Evolutionary conservation across 2,797 vertebrate genomes (phyloP).

Genomic region (Gymnoscopelus braueri): DNA sequence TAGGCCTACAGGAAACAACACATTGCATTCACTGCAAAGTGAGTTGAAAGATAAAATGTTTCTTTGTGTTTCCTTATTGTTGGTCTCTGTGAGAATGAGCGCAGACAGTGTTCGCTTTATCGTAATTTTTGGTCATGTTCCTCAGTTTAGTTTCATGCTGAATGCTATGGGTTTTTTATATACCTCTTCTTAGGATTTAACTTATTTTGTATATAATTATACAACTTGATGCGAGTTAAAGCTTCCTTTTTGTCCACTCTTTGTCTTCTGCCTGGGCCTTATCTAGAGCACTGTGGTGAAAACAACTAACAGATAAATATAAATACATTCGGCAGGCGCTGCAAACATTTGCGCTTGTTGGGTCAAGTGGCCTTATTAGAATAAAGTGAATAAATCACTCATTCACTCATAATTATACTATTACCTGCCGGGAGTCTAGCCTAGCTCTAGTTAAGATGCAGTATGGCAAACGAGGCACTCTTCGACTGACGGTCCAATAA

Average conservation of each 20-base stretch:
- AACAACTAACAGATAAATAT: neutral
- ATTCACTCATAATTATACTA: too few species aligned
- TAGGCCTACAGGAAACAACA: too few species aligned
- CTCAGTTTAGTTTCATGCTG: slow-evolving; percentile 20
- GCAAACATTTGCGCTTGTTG: too few species aligned
- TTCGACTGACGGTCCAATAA: too few species aligned
- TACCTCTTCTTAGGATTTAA: slow-evolving; percentile 47
- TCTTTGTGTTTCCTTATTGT: neutral
- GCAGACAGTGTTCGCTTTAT: neutral
- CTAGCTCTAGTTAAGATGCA: too few species aligned
- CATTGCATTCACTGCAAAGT: slow-evolving; percentile 15
- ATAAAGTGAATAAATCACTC: too few species aligned
- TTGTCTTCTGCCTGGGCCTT: neutral
- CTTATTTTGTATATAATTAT: slow-evolving; percentile 57
- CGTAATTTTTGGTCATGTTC: slow-evolving; percentile 22
- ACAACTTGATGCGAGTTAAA: neutral
- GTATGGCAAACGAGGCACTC: too few species aligned
- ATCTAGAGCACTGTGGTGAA: neutral
- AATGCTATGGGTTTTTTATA: slow-evolving; percentile 2
- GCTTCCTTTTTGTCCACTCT: too few species aligned
- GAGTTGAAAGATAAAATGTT: neutral
- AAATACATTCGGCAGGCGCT: neutral
- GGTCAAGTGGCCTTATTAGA: too few species aligned
- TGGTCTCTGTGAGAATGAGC: slow-evolving; percentile 12
- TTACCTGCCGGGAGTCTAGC: too few species aligned